Evolutionary conservation across 2,888 invertebrate species (phyloP).

Genomic region (Orgyia antiqua): DNA sequence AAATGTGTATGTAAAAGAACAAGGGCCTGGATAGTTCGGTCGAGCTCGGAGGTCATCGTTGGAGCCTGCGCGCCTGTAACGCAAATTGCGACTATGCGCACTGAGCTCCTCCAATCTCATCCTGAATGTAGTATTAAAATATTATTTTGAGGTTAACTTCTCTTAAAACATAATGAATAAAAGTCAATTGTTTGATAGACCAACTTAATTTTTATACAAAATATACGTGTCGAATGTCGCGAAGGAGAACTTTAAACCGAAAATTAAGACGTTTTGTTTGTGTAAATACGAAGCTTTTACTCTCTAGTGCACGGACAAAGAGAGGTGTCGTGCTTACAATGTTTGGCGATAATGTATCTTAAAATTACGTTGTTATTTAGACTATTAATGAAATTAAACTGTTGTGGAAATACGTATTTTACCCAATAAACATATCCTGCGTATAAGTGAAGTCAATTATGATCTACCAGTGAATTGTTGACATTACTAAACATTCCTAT

Average conservation of each 20-base stretch:
- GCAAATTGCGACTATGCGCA: slow-evolving; percentile 49
- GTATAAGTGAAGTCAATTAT: slow-evolving; percentile 62
- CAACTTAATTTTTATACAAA: slow-evolving; percentile 35
- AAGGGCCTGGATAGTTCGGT: slow-evolving; percentile 33
- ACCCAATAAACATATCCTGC: slow-evolving; percentile 50
- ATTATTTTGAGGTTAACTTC: slow-evolving; percentile 74
- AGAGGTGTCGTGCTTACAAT: slow-evolving; percentile 51
- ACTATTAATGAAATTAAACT: slow-evolving; percentile 36
- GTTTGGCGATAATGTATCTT: slow-evolving; percentile 45
- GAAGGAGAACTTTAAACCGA: slow-evolving; percentile 64
- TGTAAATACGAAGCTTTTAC: slow-evolving; percentile 76
- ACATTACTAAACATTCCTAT: slow-evolving; percentile 38
- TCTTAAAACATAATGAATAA: slow-evolving; percentile 49
- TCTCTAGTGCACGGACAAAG: slow-evolving; percentile 77
- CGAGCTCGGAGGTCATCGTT: slow-evolving; percentile 44
- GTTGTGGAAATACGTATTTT: slow-evolving; percentile 45
- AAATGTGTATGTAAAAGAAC: slow-evolving; percentile 28
- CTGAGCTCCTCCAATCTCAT: slow-evolving; percentile 56
- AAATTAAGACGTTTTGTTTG: slow-evolving; percentile 75
- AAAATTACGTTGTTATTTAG: slow-evolving; percentile 46
- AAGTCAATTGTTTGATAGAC: slow-evolving; percentile 38
- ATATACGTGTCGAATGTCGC: slow-evolving; percentile 70
- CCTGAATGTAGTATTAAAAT: slow-evolving; percentile 69
- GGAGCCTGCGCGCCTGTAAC: slow-evolving; percentile 45
- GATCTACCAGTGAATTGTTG: slow-evolving; percentile 46